Conservation (phyloP, 2,797 vertebrate genomes). For the Phrynocephalus forsythii region DNA sequence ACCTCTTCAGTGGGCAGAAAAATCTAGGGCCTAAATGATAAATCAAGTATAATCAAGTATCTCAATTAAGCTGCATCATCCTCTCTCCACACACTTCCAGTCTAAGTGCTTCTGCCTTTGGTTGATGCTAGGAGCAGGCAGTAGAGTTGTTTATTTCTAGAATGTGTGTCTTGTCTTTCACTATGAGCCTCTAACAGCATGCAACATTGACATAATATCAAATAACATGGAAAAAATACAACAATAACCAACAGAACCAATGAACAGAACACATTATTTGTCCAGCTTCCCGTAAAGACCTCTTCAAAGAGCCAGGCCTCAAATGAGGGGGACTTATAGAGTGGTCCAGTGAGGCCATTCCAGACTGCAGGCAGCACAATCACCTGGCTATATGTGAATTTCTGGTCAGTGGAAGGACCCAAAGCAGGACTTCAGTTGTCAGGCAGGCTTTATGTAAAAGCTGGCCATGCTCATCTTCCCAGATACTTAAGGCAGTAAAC, state of each 20-base stretch:
- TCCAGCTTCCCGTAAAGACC: too few species aligned
- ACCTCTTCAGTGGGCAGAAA: too few species aligned
- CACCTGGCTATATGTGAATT: background rate
- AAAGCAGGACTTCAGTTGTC: background rate
- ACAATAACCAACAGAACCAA: too few species aligned
- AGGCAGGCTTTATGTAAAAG: background rate
- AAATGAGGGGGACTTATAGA: background rate
- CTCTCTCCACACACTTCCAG: too few species aligned
- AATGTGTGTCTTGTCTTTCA: background rate
- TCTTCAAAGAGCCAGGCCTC: too few species aligned
- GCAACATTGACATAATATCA: background rate
- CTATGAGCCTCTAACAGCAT: background rate
- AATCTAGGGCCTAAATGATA: too few species aligned
- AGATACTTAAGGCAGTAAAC: background rate
- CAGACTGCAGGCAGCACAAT: background rate
- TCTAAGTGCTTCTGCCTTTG: too few species aligned
- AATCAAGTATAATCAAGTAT: too few species aligned
- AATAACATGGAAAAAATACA: background rate
- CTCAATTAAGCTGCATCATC: too few species aligned
- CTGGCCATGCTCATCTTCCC: background rate
- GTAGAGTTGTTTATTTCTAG: background rate
- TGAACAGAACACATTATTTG: too few species aligned
- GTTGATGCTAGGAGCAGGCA: too few species aligned
- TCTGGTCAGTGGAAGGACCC: background rate
- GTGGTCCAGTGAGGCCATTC: background rate